A percentile compares a stretch with the other conserved stretches of the same genome.
Evolutionary conservation across 1,140 invertebrate species (phyloP).

Genomic region (Periplaneta americana): DNA sequence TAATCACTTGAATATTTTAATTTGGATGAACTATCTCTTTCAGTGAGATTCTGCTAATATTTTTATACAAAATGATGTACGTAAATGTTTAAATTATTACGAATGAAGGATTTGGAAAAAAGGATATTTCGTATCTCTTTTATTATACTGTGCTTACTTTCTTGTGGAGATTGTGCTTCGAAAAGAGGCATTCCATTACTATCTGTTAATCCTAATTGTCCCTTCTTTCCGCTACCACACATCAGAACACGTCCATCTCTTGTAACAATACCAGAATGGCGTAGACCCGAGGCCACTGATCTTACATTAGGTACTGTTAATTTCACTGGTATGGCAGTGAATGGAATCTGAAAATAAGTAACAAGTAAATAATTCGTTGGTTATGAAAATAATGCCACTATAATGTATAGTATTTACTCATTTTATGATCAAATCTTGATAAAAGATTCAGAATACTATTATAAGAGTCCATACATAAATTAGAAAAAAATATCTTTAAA

Average conservation of each 20-base stretch:
- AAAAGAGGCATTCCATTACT: slow-evolving; percentile 24
- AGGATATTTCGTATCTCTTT: too few species aligned
- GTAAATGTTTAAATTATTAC: too few species aligned
- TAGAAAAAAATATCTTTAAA: too few species aligned
- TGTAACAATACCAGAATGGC: slow-evolving; percentile 62
- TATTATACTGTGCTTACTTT: slow-evolving; percentile 33
- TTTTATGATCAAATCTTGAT: too few species aligned
- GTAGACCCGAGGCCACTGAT: slow-evolving; percentile 50
- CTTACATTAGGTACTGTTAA: slow-evolving; percentile 26
- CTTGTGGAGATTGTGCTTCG: slow-evolving; percentile 41
- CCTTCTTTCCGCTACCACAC: slow-evolving; percentile 55
- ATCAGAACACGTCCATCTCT: slow-evolving; percentile 47
- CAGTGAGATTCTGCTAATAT: too few species aligned
- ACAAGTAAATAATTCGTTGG: background rate
- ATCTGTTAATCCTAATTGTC: slow-evolving; percentile 54
- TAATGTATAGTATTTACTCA: too few species aligned
- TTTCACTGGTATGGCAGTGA: slow-evolving; percentile 37
- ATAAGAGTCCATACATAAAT: too few species aligned
- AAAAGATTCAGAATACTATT: too few species aligned
- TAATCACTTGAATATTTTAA: too few species aligned
- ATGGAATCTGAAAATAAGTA: slow-evolving; percentile 39
- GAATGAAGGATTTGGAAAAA: too few species aligned
- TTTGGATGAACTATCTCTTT: too few species aligned
- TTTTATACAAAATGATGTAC: too few species aligned
- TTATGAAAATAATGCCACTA: background rate